Evolutionary conservation across 2,888 invertebrate genomes (phyloP).

Genomic region (Ornithoptera alexandrae): DNA sequence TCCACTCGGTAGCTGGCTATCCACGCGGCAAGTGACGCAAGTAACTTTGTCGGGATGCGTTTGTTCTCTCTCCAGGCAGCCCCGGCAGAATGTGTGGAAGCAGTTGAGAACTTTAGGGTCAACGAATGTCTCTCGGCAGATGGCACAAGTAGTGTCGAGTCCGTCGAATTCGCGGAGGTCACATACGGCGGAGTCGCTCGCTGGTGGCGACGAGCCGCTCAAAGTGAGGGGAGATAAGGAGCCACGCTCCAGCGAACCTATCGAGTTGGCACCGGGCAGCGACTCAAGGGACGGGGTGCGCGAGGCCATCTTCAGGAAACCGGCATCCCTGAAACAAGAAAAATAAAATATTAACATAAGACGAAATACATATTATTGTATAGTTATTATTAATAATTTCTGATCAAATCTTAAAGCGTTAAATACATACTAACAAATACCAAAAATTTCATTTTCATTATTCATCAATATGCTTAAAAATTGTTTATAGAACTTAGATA

Average conservation of each 20-base stretch:
- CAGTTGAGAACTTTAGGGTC: conserved; percentile 89
- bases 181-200: conserved; percentile 91
- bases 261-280: conserved; percentile 93
- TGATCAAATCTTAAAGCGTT: too few species aligned
- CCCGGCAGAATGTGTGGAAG: conserved; percentile 91
- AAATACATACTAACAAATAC: too few species aligned
- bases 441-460: too few species aligned
- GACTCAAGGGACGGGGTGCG: conserved; percentile 95
- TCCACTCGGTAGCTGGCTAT: conserved; percentile 72
- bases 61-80: conserved; percentile 87
- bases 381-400: too few species aligned
- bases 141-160: conserved; percentile 82
- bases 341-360: conserved; percentile 36
- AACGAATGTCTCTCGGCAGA: conserved; percentile 87
- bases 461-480: too few species aligned
- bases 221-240: conserved; percentile 90
- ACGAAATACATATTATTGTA: too few species aligned
- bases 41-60: conserved; percentile 85
- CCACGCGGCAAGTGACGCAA: conserved; percentile 85
- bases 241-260: conserved; percentile 92
- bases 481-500: too few species aligned
- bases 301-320: conserved; percentile 96
- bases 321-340: conserved; percentile 88
- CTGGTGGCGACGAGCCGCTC: conserved; percentile 93
- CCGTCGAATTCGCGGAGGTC: conserved; percentile 83